Evolutionary conservation across 2,888 invertebrate species (phyloP), one percentile per base, ranked within the genome.

Genomic region (Luperina testacea): DNA sequence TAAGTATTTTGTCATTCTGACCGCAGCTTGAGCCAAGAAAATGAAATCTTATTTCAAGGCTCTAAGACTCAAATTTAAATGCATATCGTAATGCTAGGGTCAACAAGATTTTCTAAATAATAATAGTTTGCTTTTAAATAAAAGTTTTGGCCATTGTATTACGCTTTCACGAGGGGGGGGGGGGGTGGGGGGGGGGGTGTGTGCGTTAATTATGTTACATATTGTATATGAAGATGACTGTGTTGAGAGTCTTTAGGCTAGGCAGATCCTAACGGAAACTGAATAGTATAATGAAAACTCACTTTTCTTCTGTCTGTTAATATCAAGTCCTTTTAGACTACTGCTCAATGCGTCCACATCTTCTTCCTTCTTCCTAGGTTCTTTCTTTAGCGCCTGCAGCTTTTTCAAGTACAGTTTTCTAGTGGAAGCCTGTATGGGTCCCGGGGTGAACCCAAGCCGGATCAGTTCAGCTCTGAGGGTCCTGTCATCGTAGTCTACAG

Each of bases 351-450:
- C 27, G 0, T 86, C 79, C 11, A 87, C 75, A 48, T 79, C 75
- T 1, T 76, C 67, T 32, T 51, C 38, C 48, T n/a, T 61, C 17
- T 9, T 61, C 9, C 15, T 75, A 0, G 94, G 91, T 5, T 89
- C 90, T 80, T 95, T 95, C 89, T 95, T 97, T 80, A 98, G 94
- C 74, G 97, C 97, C 64, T 97, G 97, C 53, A 99, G 94, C 88
- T 98, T 98, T 92, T 97, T 98, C 72, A 98, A 94, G 91, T 99
- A 99, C 15, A 99, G 94, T 1, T 97, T 97, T 87, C 98, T 98
- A 0, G 99, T 99, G 4, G 97, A 97, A 24, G 97, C 95, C 2
- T 98, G 98, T 87, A 99, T 98, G 5, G 99, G 99, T 0, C 99
- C 99, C 0, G 98, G 98, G 17, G 95, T 97, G 87, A 98, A 97